Evolutionary conservation across 2,888 invertebrate genomes (phyloP), one percentile per base, ranked within the genome.

Genomic region (Lepas anatifera): DNA sequence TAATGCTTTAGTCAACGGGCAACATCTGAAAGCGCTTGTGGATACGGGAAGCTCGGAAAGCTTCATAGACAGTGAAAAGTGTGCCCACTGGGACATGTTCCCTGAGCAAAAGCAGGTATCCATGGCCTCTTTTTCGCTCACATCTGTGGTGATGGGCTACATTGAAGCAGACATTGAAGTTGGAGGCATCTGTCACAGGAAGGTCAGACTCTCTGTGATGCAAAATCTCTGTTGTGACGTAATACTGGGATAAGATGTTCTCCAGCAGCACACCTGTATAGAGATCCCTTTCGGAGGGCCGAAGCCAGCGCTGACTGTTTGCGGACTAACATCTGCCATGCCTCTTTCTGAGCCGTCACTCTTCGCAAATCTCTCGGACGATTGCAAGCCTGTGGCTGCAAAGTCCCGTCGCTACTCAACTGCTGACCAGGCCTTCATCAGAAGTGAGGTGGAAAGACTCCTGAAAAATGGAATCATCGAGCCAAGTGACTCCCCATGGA

Each of bases 171-270:
- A 69, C 10, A 10, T 68, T 18, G 48, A 68, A 46, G 11, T 46
- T 22, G 11, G 43, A 18, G 18, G 46, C n/a, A 25, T 46, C 4
- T 35, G 8, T 6, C 46, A 67, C 16, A 43, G 7, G n/a, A 11
- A 39, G 32, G 29, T 50, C 6, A 35, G 50, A 35, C 37, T 70
- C n/a, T 37, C 25, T 11, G 70, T 70, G 35, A 29, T 70, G 32
- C 35, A 43, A 16, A 52, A 32, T 68, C 37, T 68, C n/a, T 70
- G 70, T 68, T 39, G 11, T 67, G 70, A 70, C 37, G 25, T 70
- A 32, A 43, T 70, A 11, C n/a, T 68, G 16, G 70, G 68, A 3
- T 43, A 68, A 41, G 58, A 68, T 8, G 68, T 70, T 41, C 22
- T 70, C 25, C 6, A 58, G 39, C 68, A 63, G 13, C 70, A 70